Base-by-base conservation (phyloP, 2,888 invertebrate species). In the Amphimallon solstitiale region DNA sequence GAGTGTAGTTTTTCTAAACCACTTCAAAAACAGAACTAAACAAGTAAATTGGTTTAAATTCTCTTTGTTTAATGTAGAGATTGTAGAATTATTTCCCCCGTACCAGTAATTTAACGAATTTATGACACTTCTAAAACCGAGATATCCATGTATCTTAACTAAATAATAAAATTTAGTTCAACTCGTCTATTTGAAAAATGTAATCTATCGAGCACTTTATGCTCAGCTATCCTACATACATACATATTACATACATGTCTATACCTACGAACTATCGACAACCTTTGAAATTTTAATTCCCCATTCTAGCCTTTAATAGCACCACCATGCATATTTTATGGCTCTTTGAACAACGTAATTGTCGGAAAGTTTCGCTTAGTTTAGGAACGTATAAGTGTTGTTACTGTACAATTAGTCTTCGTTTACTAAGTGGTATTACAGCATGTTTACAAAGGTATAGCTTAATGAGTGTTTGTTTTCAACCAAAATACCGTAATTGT, bases 321-420 rank as follows among this genome's bases (percentile, higher is more conserved):
- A 15, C 12, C 29, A 15, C 9, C 43, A 43, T 59, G 56, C 56
- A 59, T 59, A 59, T 59, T 59, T 59, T 59, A 59, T 59, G n/a
- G 29, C 43, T 59, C 43, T 59, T 59, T 59, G 56, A 59, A 59
- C 56, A 43, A 43, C 45, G 43, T 59, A 59, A 59, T 59, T 59
- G 56, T 45, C 29, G 29, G 43, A 43, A 59, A 59, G 56, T 43
- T 59, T 10, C 17, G 34, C 15, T 23, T 17, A 43, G 29, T 43
- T 59, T 45, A 15, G 45, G 10, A 19, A 15, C 15, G 29, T 6
- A 12, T 38, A 43, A 29, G 56, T 29, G 56, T 43, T 43, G 56
- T 15, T 43, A 45, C 56, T 43, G 5, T 29, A 14, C 12, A 49
- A 49, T 21, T 49, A 49, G 48, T 49, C n/a, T 49, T 29, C 21